Evolutionary conservation across 2,797 vertebrate genomes (phyloP).

Genomic region (Malacoctenus gilli): DNA sequence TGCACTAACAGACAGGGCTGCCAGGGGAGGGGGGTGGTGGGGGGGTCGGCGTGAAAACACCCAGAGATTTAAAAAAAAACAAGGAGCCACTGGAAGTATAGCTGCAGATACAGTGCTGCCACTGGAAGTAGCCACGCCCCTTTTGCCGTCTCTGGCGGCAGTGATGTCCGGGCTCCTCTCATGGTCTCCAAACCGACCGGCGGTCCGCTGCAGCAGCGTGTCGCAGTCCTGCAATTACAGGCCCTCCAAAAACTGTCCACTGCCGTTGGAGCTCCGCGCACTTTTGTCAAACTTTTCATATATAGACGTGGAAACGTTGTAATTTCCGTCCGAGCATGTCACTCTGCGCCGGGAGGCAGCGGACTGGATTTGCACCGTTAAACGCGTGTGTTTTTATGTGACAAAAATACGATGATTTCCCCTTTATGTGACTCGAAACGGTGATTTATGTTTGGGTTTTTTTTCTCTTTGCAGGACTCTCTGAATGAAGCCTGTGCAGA

Average conservation of each 20-base stretch:
- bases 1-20: constrained; percentile 59
- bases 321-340: constrained; percentile 57
- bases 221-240: constrained; percentile 69
- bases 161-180: constrained; percentile 48
- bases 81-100: constrained; percentile 46
- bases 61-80: constrained; percentile 26
- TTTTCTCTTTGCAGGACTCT: constrained; percentile 81
- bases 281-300: constrained; percentile 64
- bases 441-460: constrained; percentile 36
- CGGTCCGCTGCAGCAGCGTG: constrained; percentile 48
- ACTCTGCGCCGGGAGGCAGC: constrained; percentile 32
- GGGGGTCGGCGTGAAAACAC: constrained; percentile 34
- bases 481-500: constrained; percentile 88
- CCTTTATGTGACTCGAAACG: constrained; percentile 33
- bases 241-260: constrained; percentile 58
- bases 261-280: constrained; percentile 47
- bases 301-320: constrained; percentile 60
- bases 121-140: constrained; percentile 63
- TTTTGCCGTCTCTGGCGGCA: constrained; percentile 28
- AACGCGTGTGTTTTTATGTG: constrained; percentile 64
- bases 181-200: constrained; percentile 49
- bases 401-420: constrained; percentile 44
- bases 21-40: constrained; percentile 29
- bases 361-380: constrained; percentile 56
- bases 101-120: constrained; percentile 33